Conservation (phyloP, 2,888 invertebrate genomes). For the Agrotis exclamationis region DNA sequence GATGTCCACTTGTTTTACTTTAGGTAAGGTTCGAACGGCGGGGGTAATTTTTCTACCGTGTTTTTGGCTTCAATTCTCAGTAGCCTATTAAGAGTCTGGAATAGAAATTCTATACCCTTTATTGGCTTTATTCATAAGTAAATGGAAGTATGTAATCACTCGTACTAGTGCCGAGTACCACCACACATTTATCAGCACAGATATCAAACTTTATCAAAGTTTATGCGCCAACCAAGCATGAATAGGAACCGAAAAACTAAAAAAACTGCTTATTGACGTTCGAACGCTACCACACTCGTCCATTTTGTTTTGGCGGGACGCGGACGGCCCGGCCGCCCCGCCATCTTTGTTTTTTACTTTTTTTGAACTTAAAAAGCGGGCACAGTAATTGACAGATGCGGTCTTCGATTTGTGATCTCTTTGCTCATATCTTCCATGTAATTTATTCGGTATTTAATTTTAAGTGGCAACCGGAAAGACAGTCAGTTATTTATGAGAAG, state of each 20-base stretch:
- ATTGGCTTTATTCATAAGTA: neutral
- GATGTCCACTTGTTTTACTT: too few relatives aligned
- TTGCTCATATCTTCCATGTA: conserved; percentile 70
- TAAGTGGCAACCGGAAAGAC: conserved; percentile 75
- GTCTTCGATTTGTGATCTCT: conserved; percentile 71
- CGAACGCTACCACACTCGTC: conserved; percentile 61
- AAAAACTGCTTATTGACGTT: conserved; percentile 61
- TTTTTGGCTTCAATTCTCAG: too few relatives aligned
- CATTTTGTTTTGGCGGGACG: conserved; percentile 68
- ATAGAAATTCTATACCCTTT: too few relatives aligned
- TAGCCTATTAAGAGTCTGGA: too few relatives aligned
- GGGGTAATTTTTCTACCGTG: too few relatives aligned
- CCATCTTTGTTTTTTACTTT: conserved; percentile 65
- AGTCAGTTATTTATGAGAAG: conserved; percentile 51
- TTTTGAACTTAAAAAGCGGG: conserved; percentile 63
- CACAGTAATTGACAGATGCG: conserved; percentile 77
- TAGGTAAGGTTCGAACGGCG: too few relatives aligned
- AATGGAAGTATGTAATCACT: neutral
- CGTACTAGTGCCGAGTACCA: neutral
- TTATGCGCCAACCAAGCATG: conserved; percentile 50
- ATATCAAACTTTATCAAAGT: conserved; percentile 32
- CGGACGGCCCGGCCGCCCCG: conserved; percentile 52
- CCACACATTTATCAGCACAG: conserved; percentile 18
- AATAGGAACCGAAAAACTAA: conserved; percentile 40
- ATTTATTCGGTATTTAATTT: conserved; percentile 73